Evolutionary conservation across 2,113 vertebrate species (phyloP), one percentile per base, ranked within the genome.

Genomic region (Anoplopoma fimbria): DNA sequence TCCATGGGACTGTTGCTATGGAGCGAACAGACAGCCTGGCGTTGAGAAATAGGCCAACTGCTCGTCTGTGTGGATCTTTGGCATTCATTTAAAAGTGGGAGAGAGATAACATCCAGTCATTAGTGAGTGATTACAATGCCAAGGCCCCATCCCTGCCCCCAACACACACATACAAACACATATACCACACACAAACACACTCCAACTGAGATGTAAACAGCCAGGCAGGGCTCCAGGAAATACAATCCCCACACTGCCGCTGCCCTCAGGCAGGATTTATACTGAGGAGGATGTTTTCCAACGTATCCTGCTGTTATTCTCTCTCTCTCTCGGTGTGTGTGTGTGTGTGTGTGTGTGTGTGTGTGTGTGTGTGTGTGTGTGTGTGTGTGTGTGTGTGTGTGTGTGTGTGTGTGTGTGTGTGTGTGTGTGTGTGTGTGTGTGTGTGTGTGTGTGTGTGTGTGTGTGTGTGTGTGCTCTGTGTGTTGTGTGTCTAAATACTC

Each of bases 21-120:
- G 86, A 79, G 79, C 71, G 75, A 75, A 79, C 73, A 19, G 73
- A 87, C 82, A 88, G 83, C 73, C 85, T 85, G 75, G 69, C 68
- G 29, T 72, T 72, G 83, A 87, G 82, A 92, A 92, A 92, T 80
- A 85, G 84, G 86, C 87, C 92, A 89, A 89, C 90, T 81, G 87
- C 81, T 90, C 57, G 80, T 79, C 83, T 62, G 75, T 45, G 86
- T 64, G 68, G 69, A 87, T 93, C 88, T 85, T 81, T 76, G 91
- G 86, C 87, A 85, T 93, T 91, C 82, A 86, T 92, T 92, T 92
- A 92, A 80, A 88, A 90, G 93, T 91, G 87, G 82, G 88, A 88
- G 86, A 81, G 84, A 88, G 93, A 93, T 91, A 94, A 91, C 88
- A 93, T 93, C 89, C 84, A 92, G 92, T 91, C 89, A 93, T 93